Evolutionary conservation across 2,113 vertebrate species (phyloP).

Genomic region (Melierax canorus): DNA sequence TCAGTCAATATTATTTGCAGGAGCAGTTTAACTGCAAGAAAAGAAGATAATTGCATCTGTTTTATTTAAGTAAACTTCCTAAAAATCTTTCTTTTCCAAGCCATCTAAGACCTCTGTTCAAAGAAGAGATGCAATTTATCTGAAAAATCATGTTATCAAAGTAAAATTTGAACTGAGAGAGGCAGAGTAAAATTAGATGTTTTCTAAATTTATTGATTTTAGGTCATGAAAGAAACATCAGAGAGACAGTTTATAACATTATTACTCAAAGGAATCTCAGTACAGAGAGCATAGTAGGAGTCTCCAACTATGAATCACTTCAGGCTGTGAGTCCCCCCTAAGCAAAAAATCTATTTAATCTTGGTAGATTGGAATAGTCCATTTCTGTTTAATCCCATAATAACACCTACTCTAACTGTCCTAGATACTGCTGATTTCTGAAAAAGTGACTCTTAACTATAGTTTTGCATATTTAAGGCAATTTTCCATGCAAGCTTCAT

Average conservation of each 20-base stretch:
- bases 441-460: background rate
- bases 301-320: background rate
- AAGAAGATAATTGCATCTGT: background rate
- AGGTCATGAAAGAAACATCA: background rate
- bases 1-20: background rate
- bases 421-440: background rate
- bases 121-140: background rate
- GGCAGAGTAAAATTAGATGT: background rate
- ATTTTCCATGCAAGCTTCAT: background rate
- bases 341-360: background rate
- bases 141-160: background rate
- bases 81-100: background rate
- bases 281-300: background rate
- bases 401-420: background rate
- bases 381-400: background rate
- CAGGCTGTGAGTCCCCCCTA: background rate
- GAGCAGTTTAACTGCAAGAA: background rate
- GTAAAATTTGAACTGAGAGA: background rate
- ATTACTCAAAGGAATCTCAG: background rate
- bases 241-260: background rate
- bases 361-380: background rate
- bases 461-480: background rate
- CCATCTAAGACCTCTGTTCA: background rate
- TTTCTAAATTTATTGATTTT: background rate
- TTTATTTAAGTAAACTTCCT: background rate